Evolutionary conservation across 2,888 invertebrate genomes (phyloP), one percentile per base, ranked within the genome.

Genomic region (Rhodophaea formosa): DNA sequence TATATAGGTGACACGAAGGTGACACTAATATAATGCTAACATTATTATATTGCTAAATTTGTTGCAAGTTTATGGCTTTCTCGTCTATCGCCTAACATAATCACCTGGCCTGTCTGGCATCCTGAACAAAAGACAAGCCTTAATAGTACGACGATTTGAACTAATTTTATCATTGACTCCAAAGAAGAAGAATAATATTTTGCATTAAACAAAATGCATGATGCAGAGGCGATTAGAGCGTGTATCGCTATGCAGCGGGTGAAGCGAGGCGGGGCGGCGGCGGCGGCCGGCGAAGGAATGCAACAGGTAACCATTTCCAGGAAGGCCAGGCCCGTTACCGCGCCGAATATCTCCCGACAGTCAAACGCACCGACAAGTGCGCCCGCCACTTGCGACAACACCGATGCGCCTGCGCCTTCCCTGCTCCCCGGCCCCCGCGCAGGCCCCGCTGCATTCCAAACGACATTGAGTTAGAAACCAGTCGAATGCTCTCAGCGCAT

Each of bases 301-400:
- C 88, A 84, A 88, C 90, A 91, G 90, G 90, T 91, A 91, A 88
- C 88, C 88, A 84, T 86, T 91, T 90, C 90, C 89, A 82, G 88
- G 90, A 90, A 91, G 89, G 89, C 89, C 88, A 84, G 88, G 87
- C 83, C 90, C 90, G 90, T 90, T 90, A 90, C 89, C 83, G 89
- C 86, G 89, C 89, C 90, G 89, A 90, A 90, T 88, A 89, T 89
- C 89, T 88, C 87, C 59, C 81, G 79, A 80, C 87, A 84, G 85
- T 88, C 89, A 89, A 89, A 89, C 86, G 89, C 82, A 88, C 89
- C 90, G 88, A 88, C 90, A 88, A 90, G 89, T 89, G 90, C 87
- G 87, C 75, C 79, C 80, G 82, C 84, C 88, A 87, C 89, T 88
- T 86, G 88, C 87, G 89, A 88, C 89, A 86, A 88, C 87, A 86